Base-by-base conservation (phyloP, 2,888 invertebrate genomes). In the Caenorhabditis macrosperma region DNA sequence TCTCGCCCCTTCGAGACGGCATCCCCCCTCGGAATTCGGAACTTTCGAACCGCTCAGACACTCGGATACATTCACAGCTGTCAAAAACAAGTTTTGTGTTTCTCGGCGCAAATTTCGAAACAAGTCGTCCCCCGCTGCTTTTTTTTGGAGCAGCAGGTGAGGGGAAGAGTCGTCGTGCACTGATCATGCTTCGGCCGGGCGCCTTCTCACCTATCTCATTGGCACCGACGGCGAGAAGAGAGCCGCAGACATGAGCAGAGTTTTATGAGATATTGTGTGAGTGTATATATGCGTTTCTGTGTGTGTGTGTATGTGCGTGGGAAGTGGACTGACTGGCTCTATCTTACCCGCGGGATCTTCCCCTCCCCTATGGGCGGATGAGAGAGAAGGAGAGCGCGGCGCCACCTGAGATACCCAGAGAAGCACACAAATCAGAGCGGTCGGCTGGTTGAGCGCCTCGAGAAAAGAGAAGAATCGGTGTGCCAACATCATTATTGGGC, bases 401-500 rank as follows among this genome's bases (percentile, higher is more conserved):
- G 60, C 69, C 69, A 46, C 48, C 4, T 24, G 30, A 69, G 69
- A 60, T 30, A 41, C 52, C 41, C 69, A 69, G 61, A 69, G 60
- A 60, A 69, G 50, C 69, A 61, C 69, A 69, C 69, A 60, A 69
- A 69, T 59, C 60, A 38, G 60, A 69, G 68, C 68, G 38, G 59
- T 60, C 60, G 68, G 68, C 68, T 48, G 48, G 48, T 48, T 48
- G 48, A 24, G 52, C 52, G 50, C 50, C 50, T 69, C 69, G 54
- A 60, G 69, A 60, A 69, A 60, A 69, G 69, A 68, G 59, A 64
- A 44, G 69, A 60, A 69, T 54, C 71, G 46, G 71, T 61, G 71
- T 71, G 71, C 71, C 71, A 71, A 71, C 71, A 71, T 71, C 71
- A 71, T 71, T 71, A 71, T 71, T 60, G 75, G 66, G 66, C 74